Evolutionary conservation across 2,888 invertebrate genomes (phyloP), one percentile per base, ranked within the genome.

Genomic region (Oxyscelio sp.): DNA sequence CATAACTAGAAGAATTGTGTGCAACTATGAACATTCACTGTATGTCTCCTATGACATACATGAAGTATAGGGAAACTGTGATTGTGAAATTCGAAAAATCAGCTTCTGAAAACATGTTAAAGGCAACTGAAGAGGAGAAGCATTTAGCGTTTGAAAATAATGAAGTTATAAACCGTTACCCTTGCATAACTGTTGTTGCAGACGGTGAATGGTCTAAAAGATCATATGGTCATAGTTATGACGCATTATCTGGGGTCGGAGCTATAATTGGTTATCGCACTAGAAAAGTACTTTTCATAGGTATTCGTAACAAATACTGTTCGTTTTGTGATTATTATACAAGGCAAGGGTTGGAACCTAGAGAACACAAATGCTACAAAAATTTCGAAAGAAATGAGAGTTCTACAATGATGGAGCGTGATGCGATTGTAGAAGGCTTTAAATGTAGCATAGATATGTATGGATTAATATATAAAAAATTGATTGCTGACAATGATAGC

Each of bases 401-500:
- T 58, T 83, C 83, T 15, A 85, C 90, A 13, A 92, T 92, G 87
- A 88, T 87, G 87, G 87, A 87, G 80, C 56, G 27, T 19, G 79
- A 85, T 43, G 66, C 77, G 0, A 75, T 88, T 40, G 52, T 68
- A 11, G 85, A 86, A 65, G 85, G 85, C 11, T 85, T 88, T 43
- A 56, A 61, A 52, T 17, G 24, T 34, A 88, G 85, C 27, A 8
- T 87, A 2, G 79, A 83, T 48, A 58, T 34, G 38, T 78, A 85
- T 43, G 77, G 78, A 1, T 15, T 87, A 5, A 87, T 87, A 1
- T 87, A 87, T 34, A 59, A 59, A 48, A 68, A 45, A 3, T 21
- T 83, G 1, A 68, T 86, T 15, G 77, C 61, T 3, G 86, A 87
- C 34, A 92, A 93, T 6, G 93, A 94, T 75, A 89, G 90, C 11